Conservation (phyloP, 2,888 invertebrate species). For the Nesidiocoris tenuis region DNA sequence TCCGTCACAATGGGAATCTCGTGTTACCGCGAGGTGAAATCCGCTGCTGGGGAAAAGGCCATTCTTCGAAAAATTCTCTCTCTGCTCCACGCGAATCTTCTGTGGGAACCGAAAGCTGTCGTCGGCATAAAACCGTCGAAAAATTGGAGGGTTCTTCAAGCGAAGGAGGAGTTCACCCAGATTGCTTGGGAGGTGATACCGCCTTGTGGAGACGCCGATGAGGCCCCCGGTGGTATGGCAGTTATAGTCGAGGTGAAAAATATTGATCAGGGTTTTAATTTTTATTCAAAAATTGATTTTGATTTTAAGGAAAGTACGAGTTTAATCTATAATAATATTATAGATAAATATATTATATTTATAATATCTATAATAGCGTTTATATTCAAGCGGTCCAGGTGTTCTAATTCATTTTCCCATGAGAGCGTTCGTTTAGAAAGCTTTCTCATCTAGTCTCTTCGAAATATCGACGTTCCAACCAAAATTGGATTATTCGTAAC, state of each 20-base stretch:
- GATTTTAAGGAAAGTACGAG: too few relatives aligned
- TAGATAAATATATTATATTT: too few relatives aligned
- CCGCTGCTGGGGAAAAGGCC: constrained; percentile 9
- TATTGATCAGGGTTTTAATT: too few relatives aligned
- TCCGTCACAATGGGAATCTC: constrained; percentile 19
- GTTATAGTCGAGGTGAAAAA: not conserved
- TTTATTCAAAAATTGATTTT: too few relatives aligned
- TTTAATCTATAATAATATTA: too few relatives aligned
- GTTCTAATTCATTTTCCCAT: too few relatives aligned
- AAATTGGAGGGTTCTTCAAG: constrained; percentile 18
- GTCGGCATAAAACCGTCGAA: constrained; percentile 18
- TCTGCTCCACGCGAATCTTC: constrained; percentile 1
- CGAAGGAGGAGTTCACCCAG: constrained; percentile 29
- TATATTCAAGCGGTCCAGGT: too few relatives aligned
- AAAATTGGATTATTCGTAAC: too few relatives aligned
- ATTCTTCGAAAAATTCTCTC: constrained; percentile 11
- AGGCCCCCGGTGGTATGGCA: not conserved
- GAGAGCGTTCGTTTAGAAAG: too few relatives aligned
- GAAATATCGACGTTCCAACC: too few relatives aligned
- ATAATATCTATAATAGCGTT: too few relatives aligned
- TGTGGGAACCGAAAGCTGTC: constrained; percentile 26
- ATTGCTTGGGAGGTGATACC: constrained; percentile 43
- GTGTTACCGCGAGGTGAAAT: constrained; percentile 14
- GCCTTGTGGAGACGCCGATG: constrained; percentile 5
- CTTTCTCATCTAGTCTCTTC: too few relatives aligned